These are phyloP conservation scores for Cyanistes caeruleus DNA, from an alignment of 2,113 vertebrate genomes.

Conservation along the genomic window DNA sequence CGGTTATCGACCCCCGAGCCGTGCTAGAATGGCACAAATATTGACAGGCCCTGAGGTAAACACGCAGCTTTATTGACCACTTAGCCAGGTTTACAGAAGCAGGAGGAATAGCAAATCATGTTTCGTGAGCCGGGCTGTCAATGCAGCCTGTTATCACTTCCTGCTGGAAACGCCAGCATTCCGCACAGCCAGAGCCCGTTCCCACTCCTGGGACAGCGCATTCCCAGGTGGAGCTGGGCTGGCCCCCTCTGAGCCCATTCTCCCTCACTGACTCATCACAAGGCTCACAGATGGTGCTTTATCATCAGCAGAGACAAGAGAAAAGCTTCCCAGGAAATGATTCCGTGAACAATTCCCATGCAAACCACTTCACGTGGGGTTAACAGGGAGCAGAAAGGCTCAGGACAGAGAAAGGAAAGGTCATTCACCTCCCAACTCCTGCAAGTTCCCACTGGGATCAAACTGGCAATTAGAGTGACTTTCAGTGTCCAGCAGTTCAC, in stretches of 20 bases:
- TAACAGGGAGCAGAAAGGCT: neutral
- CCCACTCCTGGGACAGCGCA: fast-evolving
- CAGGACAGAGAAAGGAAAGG: fast-evolving
- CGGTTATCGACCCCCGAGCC: neutral
- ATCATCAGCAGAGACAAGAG: neutral
- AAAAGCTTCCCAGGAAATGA: neutral
- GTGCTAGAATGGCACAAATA: neutral
- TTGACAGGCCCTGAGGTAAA: neutral
- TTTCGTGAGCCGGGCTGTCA: neutral
- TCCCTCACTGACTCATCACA: neutral
- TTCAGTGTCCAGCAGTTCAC: neutral
- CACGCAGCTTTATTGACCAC: neutral
- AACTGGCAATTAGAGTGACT: neutral
- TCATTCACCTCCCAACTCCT: fast-evolving
- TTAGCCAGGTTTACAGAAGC: neutral
- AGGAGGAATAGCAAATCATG: neutral
- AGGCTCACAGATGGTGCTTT: neutral
- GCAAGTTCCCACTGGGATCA: neutral
- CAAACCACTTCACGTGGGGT: neutral
- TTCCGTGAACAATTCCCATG: neutral
- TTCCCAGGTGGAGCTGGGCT: too few species aligned
- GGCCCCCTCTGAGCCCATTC: neutral
- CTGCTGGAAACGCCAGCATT: neutral
- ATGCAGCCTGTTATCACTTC: neutral
- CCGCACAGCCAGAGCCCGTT: fast-evolving